Evolutionary conservation across 2,888 invertebrate species (phyloP).

Genomic region (Malthinus flaveolus): DNA sequence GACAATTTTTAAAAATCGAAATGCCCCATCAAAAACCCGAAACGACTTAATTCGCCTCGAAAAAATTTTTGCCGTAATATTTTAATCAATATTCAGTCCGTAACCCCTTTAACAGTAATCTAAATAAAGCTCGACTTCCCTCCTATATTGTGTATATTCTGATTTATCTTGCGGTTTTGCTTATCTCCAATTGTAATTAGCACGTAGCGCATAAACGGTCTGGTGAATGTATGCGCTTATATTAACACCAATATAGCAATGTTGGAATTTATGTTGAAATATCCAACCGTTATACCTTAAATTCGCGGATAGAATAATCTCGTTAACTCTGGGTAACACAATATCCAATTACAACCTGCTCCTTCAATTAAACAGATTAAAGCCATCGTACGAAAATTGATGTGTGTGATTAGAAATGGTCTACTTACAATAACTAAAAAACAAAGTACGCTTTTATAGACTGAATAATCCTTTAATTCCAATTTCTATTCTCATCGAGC

Average conservation of each 20-base stretch:
- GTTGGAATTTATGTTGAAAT: constrained; percentile 20
- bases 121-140: constrained; percentile 26
- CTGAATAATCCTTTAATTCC: constrained; percentile 17
- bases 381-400: neutral
- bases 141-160: constrained; percentile 37
- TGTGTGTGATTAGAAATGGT: constrained; percentile 1
- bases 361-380: constrained; percentile 9
- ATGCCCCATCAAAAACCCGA: neutral
- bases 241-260: constrained; percentile 37
- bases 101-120: constrained; percentile 21
- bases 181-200: constrained; percentile 45
- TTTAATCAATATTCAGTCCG: constrained; percentile 15
- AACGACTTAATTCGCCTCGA: neutral
- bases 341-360: constrained; percentile 10
- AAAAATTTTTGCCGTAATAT: neutral
- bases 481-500: constrained; percentile 17
- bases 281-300: constrained; percentile 7
- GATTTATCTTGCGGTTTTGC: constrained; percentile 42
- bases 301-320: constrained; percentile 8
- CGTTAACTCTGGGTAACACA: constrained; percentile 12
- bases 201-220: constrained; percentile 40
- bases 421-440: neutral
- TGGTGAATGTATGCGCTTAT: constrained; percentile 37
- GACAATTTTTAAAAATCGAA: constrained; percentile 3
- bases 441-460: neutral